phyloP scores from a whole-genome alignment of 2,888 invertebrate genomes.

The Schizaphis graminum region DNA sequence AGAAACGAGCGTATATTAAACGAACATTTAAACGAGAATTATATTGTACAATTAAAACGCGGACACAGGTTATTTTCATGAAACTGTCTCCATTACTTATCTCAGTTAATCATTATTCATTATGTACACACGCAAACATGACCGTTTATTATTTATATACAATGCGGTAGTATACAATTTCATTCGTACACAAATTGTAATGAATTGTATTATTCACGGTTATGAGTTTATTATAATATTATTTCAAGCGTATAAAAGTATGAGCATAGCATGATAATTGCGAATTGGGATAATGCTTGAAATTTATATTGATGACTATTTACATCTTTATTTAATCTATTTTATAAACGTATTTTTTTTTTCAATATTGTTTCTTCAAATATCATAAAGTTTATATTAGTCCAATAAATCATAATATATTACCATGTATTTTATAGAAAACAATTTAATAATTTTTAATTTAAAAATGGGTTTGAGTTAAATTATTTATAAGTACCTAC shows the following conservation, averaged over 20 bases:
- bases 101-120: not conserved
- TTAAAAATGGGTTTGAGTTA: too few relatives aligned
- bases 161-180: not conserved
- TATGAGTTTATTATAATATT: conserved; percentile 28
- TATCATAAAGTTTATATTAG: too few relatives aligned
- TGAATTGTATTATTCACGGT: conserved; percentile 1
- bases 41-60: conserved; percentile 13
- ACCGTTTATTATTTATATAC: not conserved
- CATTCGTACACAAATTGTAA: not conserved
- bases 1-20: not conserved
- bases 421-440: too few relatives aligned
- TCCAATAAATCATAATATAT: too few relatives aligned
- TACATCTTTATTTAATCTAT: not conserved
- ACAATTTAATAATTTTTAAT: too few relatives aligned
- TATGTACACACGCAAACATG: not conserved
- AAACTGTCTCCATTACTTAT: conserved; percentile 34
- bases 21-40: not conserved
- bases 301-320: not conserved
- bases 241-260: not conserved
- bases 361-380: too few relatives aligned
- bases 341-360: not conserved
- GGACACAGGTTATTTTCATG: conserved; percentile 1
- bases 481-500: not conserved
- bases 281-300: not conserved
- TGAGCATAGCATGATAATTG: not conserved